These are phyloP conservation scores for Lemur catta DNA, from an alignment of 2,797 vertebrate species.

Conservation along the genomic window DNA sequence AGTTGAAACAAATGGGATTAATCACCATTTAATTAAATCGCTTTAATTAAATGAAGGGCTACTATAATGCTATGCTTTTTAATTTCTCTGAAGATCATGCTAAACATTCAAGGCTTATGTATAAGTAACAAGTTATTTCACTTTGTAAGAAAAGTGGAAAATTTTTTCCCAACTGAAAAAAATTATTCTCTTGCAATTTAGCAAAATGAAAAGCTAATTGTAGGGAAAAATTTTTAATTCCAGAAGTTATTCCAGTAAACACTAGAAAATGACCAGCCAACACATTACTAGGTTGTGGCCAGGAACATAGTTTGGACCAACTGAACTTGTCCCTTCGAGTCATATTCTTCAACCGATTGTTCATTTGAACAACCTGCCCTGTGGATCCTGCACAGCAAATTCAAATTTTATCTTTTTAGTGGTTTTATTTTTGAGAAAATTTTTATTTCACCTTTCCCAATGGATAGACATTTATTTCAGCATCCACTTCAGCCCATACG, in stretches of 20 bases:
- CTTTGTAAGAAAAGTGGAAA: neutral
- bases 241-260: neutral
- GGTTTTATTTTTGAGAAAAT: neutral
- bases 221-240: neutral
- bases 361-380: neutral
- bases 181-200: neutral
- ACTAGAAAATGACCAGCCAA: neutral
- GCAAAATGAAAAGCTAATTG: neutral
- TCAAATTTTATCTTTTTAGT: neutral
- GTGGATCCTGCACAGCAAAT: neutral
- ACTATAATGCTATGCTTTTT: neutral
- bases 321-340: neutral
- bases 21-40: neutral
- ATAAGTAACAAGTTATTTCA: neutral
- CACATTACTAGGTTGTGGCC: neutral
- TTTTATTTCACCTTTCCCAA: neutral
- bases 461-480: neutral
- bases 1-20: neutral
- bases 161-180: neutral
- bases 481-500: neutral
- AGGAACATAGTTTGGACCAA: neutral
- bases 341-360: neutral
- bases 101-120: neutral
- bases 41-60: neutral
- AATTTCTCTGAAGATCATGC: neutral